phyloP scores from a whole-genome alignment of 2,113 vertebrate species.

The Plecotus auritus region DNA sequence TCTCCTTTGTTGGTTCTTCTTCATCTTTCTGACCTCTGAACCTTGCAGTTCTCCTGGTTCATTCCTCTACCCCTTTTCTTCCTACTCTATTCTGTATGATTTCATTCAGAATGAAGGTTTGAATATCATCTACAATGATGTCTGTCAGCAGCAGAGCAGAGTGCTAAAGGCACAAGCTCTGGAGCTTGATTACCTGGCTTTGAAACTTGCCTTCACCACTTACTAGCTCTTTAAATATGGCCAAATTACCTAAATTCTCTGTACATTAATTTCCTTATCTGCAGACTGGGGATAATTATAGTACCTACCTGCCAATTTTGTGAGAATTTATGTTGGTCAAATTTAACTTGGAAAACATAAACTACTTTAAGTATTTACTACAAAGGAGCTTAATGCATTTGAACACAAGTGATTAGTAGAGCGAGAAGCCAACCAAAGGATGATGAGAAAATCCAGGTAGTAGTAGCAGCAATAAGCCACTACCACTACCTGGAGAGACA shows the following conservation, averaged over 20 bases:
- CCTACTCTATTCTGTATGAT: background rate
- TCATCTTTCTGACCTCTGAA: background rate
- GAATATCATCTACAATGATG: background rate
- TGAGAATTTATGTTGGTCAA: background rate
- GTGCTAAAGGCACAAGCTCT: background rate
- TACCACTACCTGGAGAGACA: background rate
- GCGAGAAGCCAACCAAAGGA: background rate
- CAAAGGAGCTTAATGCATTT: background rate
- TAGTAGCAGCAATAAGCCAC: background rate
- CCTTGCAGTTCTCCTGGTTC: background rate
- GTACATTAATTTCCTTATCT: background rate
- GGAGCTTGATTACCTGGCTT: background rate
- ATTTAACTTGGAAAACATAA: constrained; percentile 5
- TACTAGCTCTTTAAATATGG: background rate
- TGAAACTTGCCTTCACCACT: background rate
- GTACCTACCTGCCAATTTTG: background rate
- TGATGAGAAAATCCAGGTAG: background rate
- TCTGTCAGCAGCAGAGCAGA: background rate
- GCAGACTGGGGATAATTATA: background rate
- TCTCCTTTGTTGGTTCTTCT: background rate
- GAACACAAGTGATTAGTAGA: background rate
- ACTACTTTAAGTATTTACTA: background rate
- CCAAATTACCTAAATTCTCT: background rate
- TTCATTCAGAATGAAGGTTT: background rate
- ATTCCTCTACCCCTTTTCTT: background rate